Evolutionary conservation across 2,888 invertebrate species (phyloP), one percentile per base, ranked within the genome.

Genomic region (Drosophila paranaensis): DNA sequence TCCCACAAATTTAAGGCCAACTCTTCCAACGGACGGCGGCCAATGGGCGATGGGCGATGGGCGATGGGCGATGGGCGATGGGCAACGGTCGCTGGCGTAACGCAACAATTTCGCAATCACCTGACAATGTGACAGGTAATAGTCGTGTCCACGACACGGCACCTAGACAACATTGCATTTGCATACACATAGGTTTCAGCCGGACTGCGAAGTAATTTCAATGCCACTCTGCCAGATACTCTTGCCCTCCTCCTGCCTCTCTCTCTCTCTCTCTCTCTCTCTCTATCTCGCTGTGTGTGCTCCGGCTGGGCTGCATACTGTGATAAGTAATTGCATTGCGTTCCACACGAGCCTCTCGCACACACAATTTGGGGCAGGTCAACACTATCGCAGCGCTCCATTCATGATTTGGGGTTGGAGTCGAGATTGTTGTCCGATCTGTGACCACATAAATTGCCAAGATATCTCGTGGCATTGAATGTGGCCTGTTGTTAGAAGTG

Each of bases 101-200:
- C 79, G 81, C 77, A 88, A 88, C 90, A 91, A 89, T 90, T 90
- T 90, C 81, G 81, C 91, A 90, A 89, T 91, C 90, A 88, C 86
- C 89, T 90, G 91, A 84, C 90, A 90, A 81, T 86, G 81, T 90
- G 90, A 90, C 91, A 90, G 91, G 90, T 90, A 90, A 90, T 87
- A 86, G 87, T 88, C 84, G 90, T 87, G 86, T 88, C 79, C 75
- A 80, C 50, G 62, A 74, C 75, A 79, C 71, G 64, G 60, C 79
- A 79, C 76, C 80, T 79, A 73, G 70, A 71, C 69, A 76, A 76
- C 70, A 80, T 78, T 75, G 79, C 82, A 81, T 90, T 88, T 88
- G 81, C 88, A 89, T 83, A 77, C 71, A 42, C 58, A 61, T 69
- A 50, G 61, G 62, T 57, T 62, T 58, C 53, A 13, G 50, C 46